Evolutionary conservation across 2,797 vertebrate genomes (phyloP).

Genomic region (Hyperoplus lanceolatus): DNA sequence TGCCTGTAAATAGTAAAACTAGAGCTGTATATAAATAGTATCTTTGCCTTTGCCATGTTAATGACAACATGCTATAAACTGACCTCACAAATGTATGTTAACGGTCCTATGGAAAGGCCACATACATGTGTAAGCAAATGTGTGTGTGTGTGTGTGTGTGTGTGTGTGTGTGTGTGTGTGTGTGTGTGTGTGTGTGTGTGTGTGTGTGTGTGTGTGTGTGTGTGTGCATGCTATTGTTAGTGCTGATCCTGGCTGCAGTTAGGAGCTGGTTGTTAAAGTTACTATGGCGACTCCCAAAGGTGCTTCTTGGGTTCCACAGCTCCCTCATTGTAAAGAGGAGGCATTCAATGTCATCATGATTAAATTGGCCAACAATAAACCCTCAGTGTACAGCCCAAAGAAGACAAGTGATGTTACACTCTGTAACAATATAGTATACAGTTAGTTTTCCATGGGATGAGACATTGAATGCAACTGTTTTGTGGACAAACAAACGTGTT

Average conservation of each 20-base stretch:
- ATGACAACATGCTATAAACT: not conserved
- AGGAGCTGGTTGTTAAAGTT: conserved; percentile 9
- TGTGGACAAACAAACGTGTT: no score
- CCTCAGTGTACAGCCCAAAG: not conserved
- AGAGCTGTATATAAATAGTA: not conserved
- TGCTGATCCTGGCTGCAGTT: not conserved
- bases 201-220: no score
- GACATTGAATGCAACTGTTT: no score
- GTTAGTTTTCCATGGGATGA: no score
- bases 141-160: no score
- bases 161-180: no score
- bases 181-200: no score
- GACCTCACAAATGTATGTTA: not conserved
- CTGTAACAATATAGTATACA: no score
- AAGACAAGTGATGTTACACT: no score
- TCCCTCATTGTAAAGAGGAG: not conserved
- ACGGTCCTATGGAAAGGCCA: not conserved
- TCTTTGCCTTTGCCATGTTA: not conserved
- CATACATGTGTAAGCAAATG: not conserved
- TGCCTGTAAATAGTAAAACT: no score
- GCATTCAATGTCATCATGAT: conserved; percentile 1
- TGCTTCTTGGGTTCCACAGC: not conserved
- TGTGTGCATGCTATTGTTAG: not conserved
- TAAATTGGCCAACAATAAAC: not conserved
- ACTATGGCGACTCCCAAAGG: not conserved